These are phyloP conservation scores for Cisticola juncidis DNA, from an alignment of 2,113 vertebrate genomes.

Conservation along the genomic window DNA sequence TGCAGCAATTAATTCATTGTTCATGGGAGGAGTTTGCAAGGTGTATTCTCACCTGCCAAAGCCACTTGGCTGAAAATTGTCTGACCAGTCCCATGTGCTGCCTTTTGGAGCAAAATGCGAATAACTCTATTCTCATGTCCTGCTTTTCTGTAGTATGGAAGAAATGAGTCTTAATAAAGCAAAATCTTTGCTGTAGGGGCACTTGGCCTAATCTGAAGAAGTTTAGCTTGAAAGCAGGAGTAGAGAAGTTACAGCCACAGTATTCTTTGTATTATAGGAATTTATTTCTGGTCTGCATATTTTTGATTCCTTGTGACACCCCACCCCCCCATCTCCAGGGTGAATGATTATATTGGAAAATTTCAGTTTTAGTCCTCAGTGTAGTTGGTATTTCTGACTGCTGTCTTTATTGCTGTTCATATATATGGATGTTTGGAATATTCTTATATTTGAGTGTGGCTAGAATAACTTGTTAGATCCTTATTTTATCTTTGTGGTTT, in stretches of 20 bases:
- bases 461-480: background rate
- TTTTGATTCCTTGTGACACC: background rate
- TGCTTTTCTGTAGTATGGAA: background rate
- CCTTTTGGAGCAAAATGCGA: background rate
- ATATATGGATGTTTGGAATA: background rate
- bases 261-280: background rate
- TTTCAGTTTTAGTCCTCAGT: background rate
- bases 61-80: background rate
- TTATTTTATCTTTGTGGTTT: background rate
- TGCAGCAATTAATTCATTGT: background rate
- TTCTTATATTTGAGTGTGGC: background rate
- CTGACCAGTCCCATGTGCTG: background rate
- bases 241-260: background rate
- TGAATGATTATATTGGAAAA: background rate
- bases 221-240: background rate
- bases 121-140: fast-evolving
- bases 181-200: background rate
- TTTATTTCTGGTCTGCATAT: background rate
- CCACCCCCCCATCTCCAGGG: fast-evolving
- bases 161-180: background rate
- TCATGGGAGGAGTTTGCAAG: background rate
- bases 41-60: background rate
- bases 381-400: background rate
- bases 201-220: background rate
- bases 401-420: background rate